Percentiles rank a stretch among this genome's conserved stretches.
Conservation (phyloP, 2,888 invertebrate genomes). For the Mythimna vitellina region DNA sequence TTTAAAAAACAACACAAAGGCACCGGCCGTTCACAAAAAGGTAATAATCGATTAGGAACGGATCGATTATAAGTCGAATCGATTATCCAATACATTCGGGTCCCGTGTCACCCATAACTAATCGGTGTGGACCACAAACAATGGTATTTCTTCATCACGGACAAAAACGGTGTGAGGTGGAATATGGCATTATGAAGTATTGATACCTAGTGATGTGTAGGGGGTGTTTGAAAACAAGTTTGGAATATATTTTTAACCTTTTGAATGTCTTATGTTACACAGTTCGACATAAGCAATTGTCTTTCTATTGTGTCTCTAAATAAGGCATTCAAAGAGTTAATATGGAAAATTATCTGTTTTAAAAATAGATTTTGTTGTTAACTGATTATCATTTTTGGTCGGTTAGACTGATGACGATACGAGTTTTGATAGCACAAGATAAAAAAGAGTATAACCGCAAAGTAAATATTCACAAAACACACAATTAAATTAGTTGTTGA, state of each 20-base stretch:
- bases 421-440: too few species aligned
- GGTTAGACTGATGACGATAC: too few species aligned
- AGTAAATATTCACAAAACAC: too few species aligned
- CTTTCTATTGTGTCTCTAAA: too few species aligned
- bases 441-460: too few species aligned
- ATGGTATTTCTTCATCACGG: slow-evolving; percentile 88
- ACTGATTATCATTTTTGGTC: too few species aligned
- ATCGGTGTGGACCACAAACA: slow-evolving; percentile 81
- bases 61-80: slow-evolving; percentile 85
- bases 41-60: slow-evolving; percentile 84
- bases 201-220: slow-evolving; percentile 73
- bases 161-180: slow-evolving; percentile 85
- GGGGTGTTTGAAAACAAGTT: slow-evolving; percentile 68
- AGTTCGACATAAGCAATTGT: too few species aligned
- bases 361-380: too few species aligned
- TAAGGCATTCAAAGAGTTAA: too few species aligned
- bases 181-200: slow-evolving; percentile 84
- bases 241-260: neutral
- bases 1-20: slow-evolving; percentile 78
- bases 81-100: slow-evolving; percentile 82
- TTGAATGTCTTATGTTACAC: too few species aligned
- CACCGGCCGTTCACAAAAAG: slow-evolving; percentile 84
- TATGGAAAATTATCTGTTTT: too few species aligned
- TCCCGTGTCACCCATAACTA: slow-evolving; percentile 86
- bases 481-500: too few species aligned